These are phyloP conservation scores for Trogon melanurus DNA, from an alignment of 2,113 vertebrate genomes.

Conservation along the genomic window DNA sequence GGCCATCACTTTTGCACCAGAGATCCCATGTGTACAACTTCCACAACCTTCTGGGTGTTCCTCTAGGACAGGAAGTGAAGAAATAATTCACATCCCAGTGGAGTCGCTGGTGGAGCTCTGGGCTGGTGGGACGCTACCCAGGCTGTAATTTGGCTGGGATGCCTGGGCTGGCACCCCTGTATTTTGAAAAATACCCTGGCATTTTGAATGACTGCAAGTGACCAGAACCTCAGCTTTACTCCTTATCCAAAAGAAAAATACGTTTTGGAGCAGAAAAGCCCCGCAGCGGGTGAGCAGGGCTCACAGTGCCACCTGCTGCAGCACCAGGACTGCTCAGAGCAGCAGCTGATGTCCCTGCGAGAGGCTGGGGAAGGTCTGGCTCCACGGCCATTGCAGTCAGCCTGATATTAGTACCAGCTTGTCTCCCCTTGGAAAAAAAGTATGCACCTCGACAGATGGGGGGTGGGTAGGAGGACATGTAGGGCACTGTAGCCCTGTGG, in stretches of 20 bases:
- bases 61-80: slow-evolving; percentile 47
- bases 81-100: slow-evolving; percentile 46
- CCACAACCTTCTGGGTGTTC: slow-evolving; percentile 53
- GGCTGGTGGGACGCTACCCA: not conserved
- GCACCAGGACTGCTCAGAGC: not conserved
- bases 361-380: not conserved
- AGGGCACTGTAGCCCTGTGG: not conserved
- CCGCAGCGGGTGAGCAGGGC: not conserved
- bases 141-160: slow-evolving; percentile 21
- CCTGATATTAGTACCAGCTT: not conserved
- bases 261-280: not conserved
- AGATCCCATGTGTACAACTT: not conserved
- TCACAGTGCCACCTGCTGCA: slow-evolving; percentile 67
- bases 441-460: not conserved
- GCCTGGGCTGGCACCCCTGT: not conserved
- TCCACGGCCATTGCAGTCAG: not conserved
- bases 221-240: slow-evolving; percentile 46
- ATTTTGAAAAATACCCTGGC: slow-evolving; percentile 22
- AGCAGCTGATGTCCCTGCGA: not conserved
- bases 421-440: not conserved
- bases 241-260: slow-evolving; percentile 39
- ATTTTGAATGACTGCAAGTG: slow-evolving; percentile 13
- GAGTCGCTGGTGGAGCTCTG: not conserved
- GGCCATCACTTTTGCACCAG: not conserved
- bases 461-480: too few species aligned